Percentiles rank a stretch among this genome's conserved stretches.
Conservation (phyloP, 2,888 invertebrate genomes). For the Synanthedon formicaeformis region DNA sequence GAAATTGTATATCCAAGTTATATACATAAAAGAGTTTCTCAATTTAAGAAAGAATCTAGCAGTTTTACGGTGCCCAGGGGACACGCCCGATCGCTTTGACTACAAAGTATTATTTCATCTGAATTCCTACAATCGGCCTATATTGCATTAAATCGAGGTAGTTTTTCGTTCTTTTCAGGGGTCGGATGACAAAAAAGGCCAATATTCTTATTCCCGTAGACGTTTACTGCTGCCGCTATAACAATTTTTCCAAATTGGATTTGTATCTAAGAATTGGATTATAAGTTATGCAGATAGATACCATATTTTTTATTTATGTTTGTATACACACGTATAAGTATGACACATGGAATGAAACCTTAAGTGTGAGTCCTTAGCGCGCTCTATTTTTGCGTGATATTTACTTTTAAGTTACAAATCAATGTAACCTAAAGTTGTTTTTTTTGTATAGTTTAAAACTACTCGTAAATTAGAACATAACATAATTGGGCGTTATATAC, state of each 20-base stretch:
- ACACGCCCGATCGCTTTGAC: slow-evolving; percentile 46
- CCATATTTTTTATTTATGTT: too few species aligned
- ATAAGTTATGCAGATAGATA: neutral
- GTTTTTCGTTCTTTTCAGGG: slow-evolving; percentile 30
- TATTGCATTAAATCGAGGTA: slow-evolving; percentile 22
- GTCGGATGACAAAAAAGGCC: slow-evolving; percentile 18
- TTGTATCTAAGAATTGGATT: slow-evolving; percentile 13
- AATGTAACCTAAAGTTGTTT: too few species aligned
- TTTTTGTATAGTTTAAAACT: too few species aligned
- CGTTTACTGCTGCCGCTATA: slow-evolving; percentile 34
- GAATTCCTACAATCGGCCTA: slow-evolving; percentile 36
- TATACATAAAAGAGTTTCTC: slow-evolving; percentile 39
- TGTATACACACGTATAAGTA: too few species aligned
- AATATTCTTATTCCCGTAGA: slow-evolving; percentile 40
- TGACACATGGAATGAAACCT: too few species aligned
- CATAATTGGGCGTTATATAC: too few species aligned
- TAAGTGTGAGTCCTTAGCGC: too few species aligned
- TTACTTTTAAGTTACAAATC: too few species aligned
- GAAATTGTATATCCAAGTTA: too few species aligned
- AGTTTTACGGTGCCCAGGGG: slow-evolving; percentile 50
- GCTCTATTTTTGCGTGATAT: too few species aligned
- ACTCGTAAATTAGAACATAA: too few species aligned
- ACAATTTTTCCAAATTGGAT: slow-evolving; percentile 44
- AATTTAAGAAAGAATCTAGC: slow-evolving; percentile 51
- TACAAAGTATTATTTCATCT: slow-evolving; percentile 59